These are phyloP conservation scores for Nudaria mundana DNA, from an alignment of 2,888 invertebrate genomes.

Conservation along the genomic window DNA sequence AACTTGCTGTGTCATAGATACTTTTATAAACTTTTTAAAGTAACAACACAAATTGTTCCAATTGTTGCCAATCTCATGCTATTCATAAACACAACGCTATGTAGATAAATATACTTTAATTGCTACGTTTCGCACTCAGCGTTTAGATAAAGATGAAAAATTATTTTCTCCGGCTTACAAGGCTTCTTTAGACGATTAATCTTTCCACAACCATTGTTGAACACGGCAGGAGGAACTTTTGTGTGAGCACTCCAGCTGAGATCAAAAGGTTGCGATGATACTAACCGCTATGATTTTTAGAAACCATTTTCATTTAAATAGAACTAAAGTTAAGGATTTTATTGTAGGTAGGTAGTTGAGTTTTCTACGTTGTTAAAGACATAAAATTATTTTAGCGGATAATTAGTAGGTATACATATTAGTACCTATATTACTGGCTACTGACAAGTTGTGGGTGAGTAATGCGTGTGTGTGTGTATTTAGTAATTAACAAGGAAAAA, in stretches of 20 bases:
- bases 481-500: background rate
- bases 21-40: background rate
- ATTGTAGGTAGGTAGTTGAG: slow-evolving; percentile 8
- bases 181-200: slow-evolving; percentile 76
- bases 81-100: slow-evolving; percentile 22
- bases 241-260: slow-evolving; percentile 62
- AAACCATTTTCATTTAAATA: slow-evolving; percentile 33
- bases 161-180: slow-evolving; percentile 65
- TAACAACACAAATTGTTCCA: slow-evolving; percentile 22
- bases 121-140: slow-evolving; percentile 49
- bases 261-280: slow-evolving; percentile 67
- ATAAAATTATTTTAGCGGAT: slow-evolving; percentile 33
- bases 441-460: too few species aligned
- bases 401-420: too few species aligned
- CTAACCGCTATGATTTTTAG: slow-evolving; percentile 57
- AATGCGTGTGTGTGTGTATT: background rate
- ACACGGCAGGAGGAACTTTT: slow-evolving; percentile 66
- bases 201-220: slow-evolving; percentile 74
- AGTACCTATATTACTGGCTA: too few species aligned
- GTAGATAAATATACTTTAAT: slow-evolving; percentile 32
- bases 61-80: slow-evolving; percentile 19
- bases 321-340: slow-evolving; percentile 18
- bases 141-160: slow-evolving; percentile 79
- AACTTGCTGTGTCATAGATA: background rate
- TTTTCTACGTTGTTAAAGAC: slow-evolving; percentile 15